phyloP scores from a whole-genome alignment of 2,797 vertebrate genomes.

The Pseudochromis fuscus region DNA sequence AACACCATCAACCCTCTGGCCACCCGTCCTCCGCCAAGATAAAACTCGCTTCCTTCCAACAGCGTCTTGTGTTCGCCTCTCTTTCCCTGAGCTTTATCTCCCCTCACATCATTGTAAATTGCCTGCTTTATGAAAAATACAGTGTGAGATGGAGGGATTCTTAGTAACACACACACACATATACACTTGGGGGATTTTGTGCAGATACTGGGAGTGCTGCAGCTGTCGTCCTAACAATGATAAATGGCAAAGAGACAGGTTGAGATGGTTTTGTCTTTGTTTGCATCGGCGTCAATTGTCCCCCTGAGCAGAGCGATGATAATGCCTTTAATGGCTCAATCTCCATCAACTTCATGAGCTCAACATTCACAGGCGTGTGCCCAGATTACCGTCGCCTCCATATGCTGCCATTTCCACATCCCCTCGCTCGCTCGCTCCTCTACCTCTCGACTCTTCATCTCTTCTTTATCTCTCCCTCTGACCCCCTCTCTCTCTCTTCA shows the following conservation, averaged over 20 bases:
- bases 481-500: neutral
- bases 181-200: constrained; percentile 53
- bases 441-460: constrained; percentile 20
- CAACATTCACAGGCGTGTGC: constrained; percentile 32
- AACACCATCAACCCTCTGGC: constrained; percentile 53
- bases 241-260: constrained; percentile 66
- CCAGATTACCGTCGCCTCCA: constrained; percentile 19
- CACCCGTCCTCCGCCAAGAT: constrained; percentile 44
- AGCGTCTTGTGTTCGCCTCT: constrained; percentile 42
- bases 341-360: constrained; percentile 72
- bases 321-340: constrained; percentile 81
- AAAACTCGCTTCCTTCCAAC: constrained; percentile 50
- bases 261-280: constrained; percentile 67
- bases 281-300: constrained; percentile 62
- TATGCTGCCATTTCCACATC: constrained; percentile 17
- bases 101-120: constrained; percentile 56
- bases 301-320: constrained; percentile 74
- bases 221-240: constrained; percentile 75
- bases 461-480: neutral
- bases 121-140: constrained; percentile 56
- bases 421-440: constrained; percentile 10
- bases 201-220: constrained; percentile 59
- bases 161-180: constrained; percentile 36
- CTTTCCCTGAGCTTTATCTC: constrained; percentile 43
- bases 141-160: constrained; percentile 38